phyloP scores from a whole-genome alignment of 2,888 invertebrate species.

The Subacronicta megacephala region DNA sequence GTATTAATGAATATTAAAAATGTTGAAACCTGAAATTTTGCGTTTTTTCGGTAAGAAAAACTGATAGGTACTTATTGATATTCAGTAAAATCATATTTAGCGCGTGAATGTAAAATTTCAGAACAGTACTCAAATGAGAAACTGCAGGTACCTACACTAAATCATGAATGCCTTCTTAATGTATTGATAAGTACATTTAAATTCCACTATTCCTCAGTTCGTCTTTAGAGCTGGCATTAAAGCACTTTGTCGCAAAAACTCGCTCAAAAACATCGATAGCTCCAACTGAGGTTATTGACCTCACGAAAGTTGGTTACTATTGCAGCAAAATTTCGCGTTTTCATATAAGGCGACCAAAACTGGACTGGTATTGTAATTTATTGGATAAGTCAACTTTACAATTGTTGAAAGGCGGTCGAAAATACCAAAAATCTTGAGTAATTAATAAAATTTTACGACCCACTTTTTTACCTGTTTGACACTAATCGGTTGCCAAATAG shows the following conservation, averaged over 20 bases:
- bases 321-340: conserved; percentile 36
- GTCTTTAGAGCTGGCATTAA: conserved; percentile 19
- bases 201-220: conserved; percentile 4
- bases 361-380: conserved; percentile 26
- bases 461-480: conserved; percentile 34
- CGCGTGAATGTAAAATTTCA: neutral
- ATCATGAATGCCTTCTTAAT: neutral
- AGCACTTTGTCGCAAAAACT: conserved; percentile 49
- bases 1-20: too few relatives aligned
- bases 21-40: too few relatives aligned
- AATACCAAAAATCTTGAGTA: conserved; percentile 21
- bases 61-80: too few relatives aligned
- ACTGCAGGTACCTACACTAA: neutral
- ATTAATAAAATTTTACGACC: conserved; percentile 16
- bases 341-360: conserved; percentile 38
- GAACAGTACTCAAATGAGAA: neutral
- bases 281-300: conserved; percentile 43
- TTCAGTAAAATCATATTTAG: neutral
- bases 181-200: neutral
- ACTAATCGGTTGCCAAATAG: conserved; percentile 23
- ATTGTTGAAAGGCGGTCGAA: conserved; percentile 3
- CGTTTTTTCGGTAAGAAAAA: too few relatives aligned
- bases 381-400: conserved; percentile 1
- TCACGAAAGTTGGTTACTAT: conserved; percentile 30
- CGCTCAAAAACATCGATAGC: conserved; percentile 23